Evolutionary conservation across 2,797 vertebrate genomes (phyloP).

Genomic region (Picus viridis): DNA sequence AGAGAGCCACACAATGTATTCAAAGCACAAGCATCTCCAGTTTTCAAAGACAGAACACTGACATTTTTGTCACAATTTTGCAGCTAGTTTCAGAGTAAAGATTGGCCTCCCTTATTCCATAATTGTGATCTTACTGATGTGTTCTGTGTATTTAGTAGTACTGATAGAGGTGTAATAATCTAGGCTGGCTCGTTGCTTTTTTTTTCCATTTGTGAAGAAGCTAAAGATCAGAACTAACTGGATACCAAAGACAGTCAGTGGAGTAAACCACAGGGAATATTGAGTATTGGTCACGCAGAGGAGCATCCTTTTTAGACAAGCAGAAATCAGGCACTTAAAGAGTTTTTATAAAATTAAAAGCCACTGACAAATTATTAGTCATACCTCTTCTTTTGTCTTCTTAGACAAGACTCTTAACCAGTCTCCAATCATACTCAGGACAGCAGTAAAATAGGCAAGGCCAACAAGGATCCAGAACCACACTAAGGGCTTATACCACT

Average conservation of each 20-base stretch:
- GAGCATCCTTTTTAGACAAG: not conserved
- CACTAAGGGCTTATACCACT: slow-evolving; percentile 97
- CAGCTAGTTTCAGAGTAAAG: not conserved
- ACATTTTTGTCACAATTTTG: not conserved
- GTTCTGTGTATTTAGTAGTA: not conserved
- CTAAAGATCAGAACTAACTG: not conserved
- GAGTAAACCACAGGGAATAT: not conserved
- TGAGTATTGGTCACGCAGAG: not conserved
- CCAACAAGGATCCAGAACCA: slow-evolving; percentile 99
- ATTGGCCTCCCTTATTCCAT: not conserved
- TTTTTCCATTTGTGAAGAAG: not conserved
- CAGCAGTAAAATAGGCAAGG: slow-evolving; percentile 96
- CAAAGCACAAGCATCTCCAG: not conserved
- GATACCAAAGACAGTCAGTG: not conserved
- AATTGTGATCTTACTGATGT: not conserved
- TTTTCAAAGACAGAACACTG: not conserved
- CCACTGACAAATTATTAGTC: slow-evolving; percentile 17
- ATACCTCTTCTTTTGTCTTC: slow-evolving; percentile 99
- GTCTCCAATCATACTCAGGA: slow-evolving; percentile 99
- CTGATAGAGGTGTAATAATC: not conserved
- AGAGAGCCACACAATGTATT: not conserved
- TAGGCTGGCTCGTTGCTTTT: not conserved
- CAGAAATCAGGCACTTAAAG: not conserved
- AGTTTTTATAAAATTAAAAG: not conserved
- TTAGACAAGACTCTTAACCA: slow-evolving; percentile 96